Evolutionary conservation across 2,113 vertebrate genomes (phyloP).

Genomic region (Podarcis raffonei): DNA sequence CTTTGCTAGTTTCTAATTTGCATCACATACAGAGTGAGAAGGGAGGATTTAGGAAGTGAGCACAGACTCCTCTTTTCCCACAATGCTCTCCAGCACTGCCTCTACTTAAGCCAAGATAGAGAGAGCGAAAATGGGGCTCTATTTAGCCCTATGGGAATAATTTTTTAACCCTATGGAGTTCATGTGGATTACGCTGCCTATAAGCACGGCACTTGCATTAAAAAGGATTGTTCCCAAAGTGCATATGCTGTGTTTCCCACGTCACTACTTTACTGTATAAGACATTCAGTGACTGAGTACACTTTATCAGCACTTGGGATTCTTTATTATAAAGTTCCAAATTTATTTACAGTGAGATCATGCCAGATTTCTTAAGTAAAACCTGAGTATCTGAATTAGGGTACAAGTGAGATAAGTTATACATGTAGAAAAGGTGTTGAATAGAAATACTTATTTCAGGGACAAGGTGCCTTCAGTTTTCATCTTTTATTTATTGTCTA

Average conservation of each 20-base stretch:
- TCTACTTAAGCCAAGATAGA: neutral
- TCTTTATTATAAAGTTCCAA: neutral
- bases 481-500: neutral
- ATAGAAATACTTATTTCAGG: neutral
- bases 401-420: neutral
- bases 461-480: neutral
- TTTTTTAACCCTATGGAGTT: too few species aligned
- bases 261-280: slow-evolving; percentile 38
- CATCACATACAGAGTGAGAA: neutral
- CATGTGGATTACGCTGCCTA: neutral
- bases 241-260: slow-evolving; percentile 39
- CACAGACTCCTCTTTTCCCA: too few species aligned
- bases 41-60: neutral
- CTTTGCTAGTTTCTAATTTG: neutral
- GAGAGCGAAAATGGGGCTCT: neutral
- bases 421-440: neutral
- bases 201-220: neutral
- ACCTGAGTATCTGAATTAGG: neutral
- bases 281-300: neutral
- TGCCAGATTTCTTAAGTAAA: neutral
- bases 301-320: neutral
- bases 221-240: neutral
- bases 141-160: too few species aligned
- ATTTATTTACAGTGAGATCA: neutral
- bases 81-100: neutral